Conservation (phyloP, 2,113 vertebrate species). For the Chionis minor region DNA sequence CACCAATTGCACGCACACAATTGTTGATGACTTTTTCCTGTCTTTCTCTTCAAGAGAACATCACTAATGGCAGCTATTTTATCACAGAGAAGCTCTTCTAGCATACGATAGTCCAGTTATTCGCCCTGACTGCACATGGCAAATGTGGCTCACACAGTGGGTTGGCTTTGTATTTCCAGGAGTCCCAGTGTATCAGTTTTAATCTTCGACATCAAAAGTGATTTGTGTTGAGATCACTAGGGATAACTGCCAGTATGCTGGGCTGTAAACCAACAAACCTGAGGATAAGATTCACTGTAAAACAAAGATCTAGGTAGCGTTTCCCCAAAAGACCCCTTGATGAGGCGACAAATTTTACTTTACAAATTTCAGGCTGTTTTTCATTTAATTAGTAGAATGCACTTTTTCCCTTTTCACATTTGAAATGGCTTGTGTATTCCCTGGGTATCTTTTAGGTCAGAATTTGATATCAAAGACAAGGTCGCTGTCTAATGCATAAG, state of each 20-base stretch:
- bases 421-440: not conserved
- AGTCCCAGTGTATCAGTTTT: not conserved
- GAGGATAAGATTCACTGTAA: not conserved
- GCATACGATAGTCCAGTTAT: not conserved
- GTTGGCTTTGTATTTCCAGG: not conserved
- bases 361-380: not conserved
- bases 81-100: not conserved
- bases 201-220: not conserved
- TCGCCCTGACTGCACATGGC: not conserved
- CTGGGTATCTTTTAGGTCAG: not conserved
- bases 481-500: not conserved
- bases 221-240: not conserved
- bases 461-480: not conserved
- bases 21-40: not conserved
- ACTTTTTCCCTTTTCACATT: not conserved
- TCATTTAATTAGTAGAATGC: not conserved
- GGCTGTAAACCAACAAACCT: not conserved
- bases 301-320: not conserved
- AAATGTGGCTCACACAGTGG: fast-evolving
- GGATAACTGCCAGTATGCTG: not conserved
- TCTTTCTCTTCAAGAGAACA: not conserved
- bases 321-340: not conserved
- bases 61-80: not conserved
- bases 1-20: not conserved
- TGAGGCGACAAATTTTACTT: not conserved